Evolutionary conservation across 2,888 invertebrate species (phyloP), one percentile per base, ranked within the genome.

Genomic region (Pristionchus japonicus): DNA sequence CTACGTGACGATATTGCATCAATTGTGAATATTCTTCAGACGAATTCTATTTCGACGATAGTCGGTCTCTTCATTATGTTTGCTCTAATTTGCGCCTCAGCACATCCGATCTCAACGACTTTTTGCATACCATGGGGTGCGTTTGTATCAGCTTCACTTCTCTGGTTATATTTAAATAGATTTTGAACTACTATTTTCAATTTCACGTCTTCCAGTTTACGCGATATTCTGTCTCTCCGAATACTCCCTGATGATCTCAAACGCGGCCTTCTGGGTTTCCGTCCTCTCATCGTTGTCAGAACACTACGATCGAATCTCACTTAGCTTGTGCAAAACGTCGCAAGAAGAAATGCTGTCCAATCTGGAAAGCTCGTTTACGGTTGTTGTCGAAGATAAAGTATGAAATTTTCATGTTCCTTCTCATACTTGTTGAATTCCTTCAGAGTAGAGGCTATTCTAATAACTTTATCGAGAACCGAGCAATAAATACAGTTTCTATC

Each of bases 201-300:
- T 70, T 27, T 1, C 31, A 13, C 34, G 4, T 57, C 13, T 74
- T 74, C 3, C 74, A 74, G 74, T 74, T 9, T 74, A 74, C 40
- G 74, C 74, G 20, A 37, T 74, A 40, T 74, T 74, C 74, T 74
- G 74, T 40, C 74, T 74, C 11, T 74, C 74, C 11, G 74, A 74
- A 23, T 74, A 74, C 40, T 17, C 74, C 20, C 37, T 74, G 40
- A 74, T 74, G 74, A 23, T 74, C 37, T 31, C 74, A 9, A 4
- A 37, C 11, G 74, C 74, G 3, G 20, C 40, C 20, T 74, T 74
- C 23, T 74, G 74, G 74, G 31, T 40, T 9, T 74, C 74, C 0
- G 74, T 74, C n/a, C 20, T 74, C 40, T 23, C 13, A 6, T 74
- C 74, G 23, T 31, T 74, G n/a, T 74, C n/a, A 7, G 13, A 23